phyloP scores from a whole-genome alignment of 2,888 invertebrate genomes.

The Lacanobia wlatinum region DNA sequence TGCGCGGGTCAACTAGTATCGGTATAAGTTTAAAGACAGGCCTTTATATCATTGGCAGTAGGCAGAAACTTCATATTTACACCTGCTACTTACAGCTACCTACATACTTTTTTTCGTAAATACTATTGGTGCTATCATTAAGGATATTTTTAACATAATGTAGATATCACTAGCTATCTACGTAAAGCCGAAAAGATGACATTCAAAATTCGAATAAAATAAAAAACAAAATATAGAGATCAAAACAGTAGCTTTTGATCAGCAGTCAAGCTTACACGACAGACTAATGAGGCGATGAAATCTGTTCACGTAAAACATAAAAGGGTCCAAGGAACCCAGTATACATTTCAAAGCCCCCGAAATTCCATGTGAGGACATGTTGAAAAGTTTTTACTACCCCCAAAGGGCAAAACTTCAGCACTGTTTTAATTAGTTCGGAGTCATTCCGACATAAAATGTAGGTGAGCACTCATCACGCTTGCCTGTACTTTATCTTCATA shows the following conservation, averaged over 20 bases:
- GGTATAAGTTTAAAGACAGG: no score
- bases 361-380: constrained; percentile 62
- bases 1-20: no score
- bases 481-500: constrained; percentile 57
- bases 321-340: constrained; percentile 52
- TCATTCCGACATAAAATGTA: constrained; percentile 73
- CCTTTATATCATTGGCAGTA: no score
- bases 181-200: not conserved
- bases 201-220: not conserved
- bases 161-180: no score
- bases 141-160: no score
- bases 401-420: constrained; percentile 75
- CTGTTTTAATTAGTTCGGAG: constrained; percentile 80
- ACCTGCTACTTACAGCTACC: no score
- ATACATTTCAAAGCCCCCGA: constrained; percentile 50
- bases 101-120: no score
- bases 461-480: constrained; percentile 66
- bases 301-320: constrained; percentile 58
- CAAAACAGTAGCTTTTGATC: constrained; percentile 26
- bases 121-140: no score
- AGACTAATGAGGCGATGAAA: constrained; percentile 50
- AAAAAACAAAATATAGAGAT: not conserved
- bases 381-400: constrained; percentile 78
- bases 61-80: no score
- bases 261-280: constrained; percentile 23